phyloP scores from a whole-genome alignment of 1,140 invertebrate genomes.

The Streblospio benedicti region DNA sequence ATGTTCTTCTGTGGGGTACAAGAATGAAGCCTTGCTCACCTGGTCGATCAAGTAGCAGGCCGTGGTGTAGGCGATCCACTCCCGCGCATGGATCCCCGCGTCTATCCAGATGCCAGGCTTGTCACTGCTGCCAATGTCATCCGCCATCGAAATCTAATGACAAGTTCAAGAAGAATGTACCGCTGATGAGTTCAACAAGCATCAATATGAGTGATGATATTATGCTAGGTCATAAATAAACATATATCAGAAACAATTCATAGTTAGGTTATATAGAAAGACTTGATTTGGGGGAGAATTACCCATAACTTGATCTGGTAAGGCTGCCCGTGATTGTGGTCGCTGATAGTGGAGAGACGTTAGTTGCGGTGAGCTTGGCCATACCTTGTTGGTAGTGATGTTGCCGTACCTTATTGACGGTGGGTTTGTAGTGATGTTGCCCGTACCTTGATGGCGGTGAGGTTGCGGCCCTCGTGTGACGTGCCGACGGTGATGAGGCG shows the following conservation, averaged over 20 bases:
- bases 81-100: conserved; percentile 45
- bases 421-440: neutral
- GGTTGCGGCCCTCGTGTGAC: neutral
- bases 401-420: neutral
- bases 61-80: conserved; percentile 47
- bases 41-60: conserved; percentile 43
- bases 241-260: neutral
- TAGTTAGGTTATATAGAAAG: neutral
- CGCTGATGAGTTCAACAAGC: neutral
- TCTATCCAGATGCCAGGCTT: conserved; percentile 27
- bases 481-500: neutral
- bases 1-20: neutral
- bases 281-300: neutral
- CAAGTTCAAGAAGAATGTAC: neutral
- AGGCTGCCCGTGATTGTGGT: neutral
- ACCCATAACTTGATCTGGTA: neutral
- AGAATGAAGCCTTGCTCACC: conserved; percentile 20
- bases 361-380: too few species aligned
- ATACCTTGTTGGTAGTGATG: conserved; percentile 8
- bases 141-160: neutral
- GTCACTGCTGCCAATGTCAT: neutral
- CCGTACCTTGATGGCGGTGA: conserved; percentile 11
- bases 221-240: neutral
- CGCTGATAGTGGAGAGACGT: neutral
- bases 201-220: neutral